Evolutionary conservation across 2,797 vertebrate genomes (phyloP).

Genomic region (Phrynocephalus forsythii): DNA sequence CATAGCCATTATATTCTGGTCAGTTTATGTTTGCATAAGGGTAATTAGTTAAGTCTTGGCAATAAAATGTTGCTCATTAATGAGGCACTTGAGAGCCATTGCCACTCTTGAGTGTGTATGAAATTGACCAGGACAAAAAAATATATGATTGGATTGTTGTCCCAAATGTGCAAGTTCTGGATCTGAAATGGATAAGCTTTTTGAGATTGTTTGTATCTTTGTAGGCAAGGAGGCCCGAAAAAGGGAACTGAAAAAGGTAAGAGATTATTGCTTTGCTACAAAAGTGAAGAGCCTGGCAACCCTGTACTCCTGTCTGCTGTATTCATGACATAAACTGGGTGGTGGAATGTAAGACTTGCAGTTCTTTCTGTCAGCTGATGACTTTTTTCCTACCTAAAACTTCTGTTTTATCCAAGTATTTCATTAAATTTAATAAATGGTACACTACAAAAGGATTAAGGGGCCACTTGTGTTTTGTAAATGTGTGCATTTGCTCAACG

Average conservation of each 20-base stretch:
- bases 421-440: neutral
- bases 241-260: constrained; percentile 96
- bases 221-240: constrained; percentile 98
- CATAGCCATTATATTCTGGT: no score
- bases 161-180: neutral
- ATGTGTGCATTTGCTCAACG: neutral
- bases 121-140: no score
- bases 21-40: no score
- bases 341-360: neutral
- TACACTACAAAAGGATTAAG: neutral
- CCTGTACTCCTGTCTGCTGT: rapidly evolving
- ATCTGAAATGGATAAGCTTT: neutral
- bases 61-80: no score
- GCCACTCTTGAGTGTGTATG: no score
- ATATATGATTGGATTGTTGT: neutral
- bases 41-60: no score
- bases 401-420: neutral
- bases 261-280: neutral
- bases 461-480: neutral
- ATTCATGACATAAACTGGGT: neutral
- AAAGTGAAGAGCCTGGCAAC: neutral
- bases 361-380: neutral
- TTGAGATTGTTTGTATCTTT: constrained; percentile 46
- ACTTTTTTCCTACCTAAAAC: neutral
- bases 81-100: no score